Evolutionary conservation across 2,888 invertebrate genomes (phyloP).

Genomic region (Eumerus sabulonum): DNA sequence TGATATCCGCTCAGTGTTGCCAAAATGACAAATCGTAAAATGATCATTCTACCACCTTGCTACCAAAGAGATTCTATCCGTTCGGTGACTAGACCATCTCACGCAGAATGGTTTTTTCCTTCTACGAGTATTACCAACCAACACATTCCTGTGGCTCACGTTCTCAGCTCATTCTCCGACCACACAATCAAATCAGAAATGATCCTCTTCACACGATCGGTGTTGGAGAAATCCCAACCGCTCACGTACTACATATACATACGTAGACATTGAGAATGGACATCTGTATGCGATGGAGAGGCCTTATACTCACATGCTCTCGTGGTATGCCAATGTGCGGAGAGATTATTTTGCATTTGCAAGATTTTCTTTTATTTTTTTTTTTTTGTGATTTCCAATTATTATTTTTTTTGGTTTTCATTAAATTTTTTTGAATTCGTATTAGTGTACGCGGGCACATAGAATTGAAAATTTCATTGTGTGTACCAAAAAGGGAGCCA

Average conservation of each 20-base stretch:
- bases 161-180: not conserved
- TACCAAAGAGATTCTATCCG: constrained; percentile 66
- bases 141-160: constrained; percentile 3
- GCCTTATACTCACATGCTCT: no score
- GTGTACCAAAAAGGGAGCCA: constrained; percentile 77
- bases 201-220: constrained; percentile 24
- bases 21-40: constrained; percentile 66
- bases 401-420: constrained; percentile 7
- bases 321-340: not conserved
- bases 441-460: constrained; percentile 44
- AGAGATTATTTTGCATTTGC: constrained; percentile 51
- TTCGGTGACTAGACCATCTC: constrained; percentile 73
- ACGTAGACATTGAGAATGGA: not conserved
- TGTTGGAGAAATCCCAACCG: constrained; percentile 15
- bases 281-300: no score
- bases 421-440: constrained; percentile 32
- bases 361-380: constrained; percentile 15
- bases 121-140: constrained; percentile 36
- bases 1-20: constrained; percentile 64
- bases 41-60: constrained; percentile 69
- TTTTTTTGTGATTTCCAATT: constrained; percentile 23
- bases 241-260: constrained; percentile 11
- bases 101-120: constrained; percentile 55
- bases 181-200: constrained; percentile 6
- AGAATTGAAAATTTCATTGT: constrained; percentile 63